Evolutionary conservation across 2,797 vertebrate species (phyloP), one percentile per base, ranked within the genome.

Genomic region (Pipistrellus pipistrellus): DNA sequence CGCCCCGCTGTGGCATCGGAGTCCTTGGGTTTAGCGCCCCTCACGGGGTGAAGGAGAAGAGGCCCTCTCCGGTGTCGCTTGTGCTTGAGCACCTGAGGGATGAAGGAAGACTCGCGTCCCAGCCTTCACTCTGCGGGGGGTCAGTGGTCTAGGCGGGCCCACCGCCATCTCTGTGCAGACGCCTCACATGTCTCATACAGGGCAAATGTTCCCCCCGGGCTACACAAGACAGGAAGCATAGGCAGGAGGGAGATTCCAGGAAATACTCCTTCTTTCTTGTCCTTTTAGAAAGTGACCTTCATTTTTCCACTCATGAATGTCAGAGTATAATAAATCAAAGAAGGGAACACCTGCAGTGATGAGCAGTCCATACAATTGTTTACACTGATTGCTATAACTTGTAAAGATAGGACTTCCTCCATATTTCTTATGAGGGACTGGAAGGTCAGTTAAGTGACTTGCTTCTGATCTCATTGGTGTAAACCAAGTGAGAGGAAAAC

Each of bases 321-420:
- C 14, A 84, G 13, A 80, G n/a, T 41, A 81, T 9, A 64, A 81
- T 9, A 64, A 62, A 59, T 93, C 38, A 90, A 51, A 68, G 23
- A 91, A 85, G 21, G 17, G 73, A 71, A 68, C 73, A 27, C 0
- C 2, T 32, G 12, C 8, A n/a, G 12, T 48, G n/a, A 44, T n/a
- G 51, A 48, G 13, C 32, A 4, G 59, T 75, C 32, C 38, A 12
- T 14, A 4, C 15, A 11, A 3, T 62, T 41, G 59, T 77, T 72
- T 73, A 32, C 25, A 38, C 35, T 20, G 57, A 69, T 82, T 30
- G 27, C 21, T 48, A 14, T 18, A 75, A 20, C 7, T 23, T 86
- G 1, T 76, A 51, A 76, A 27, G n/a, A n/a, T 57, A 8, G 20
- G 14, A 78, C 41, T 69, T 59, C 53, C 62, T 27, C 46, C 13